Base-by-base conservation (phyloP, 1,140 invertebrate genomes). In the Saccostrea cuccullata region DNA sequence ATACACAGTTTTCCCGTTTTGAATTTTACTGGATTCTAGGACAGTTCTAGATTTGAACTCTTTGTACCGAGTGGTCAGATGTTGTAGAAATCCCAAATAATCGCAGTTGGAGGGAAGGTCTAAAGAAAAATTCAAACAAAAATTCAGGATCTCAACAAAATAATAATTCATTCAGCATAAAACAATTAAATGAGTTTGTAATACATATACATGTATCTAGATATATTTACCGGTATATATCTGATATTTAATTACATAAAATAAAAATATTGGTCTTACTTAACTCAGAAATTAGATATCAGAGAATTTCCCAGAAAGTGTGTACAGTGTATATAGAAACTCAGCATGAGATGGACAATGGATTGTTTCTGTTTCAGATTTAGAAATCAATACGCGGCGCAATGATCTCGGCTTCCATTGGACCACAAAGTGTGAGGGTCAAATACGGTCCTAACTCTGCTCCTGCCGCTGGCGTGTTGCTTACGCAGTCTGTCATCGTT, bases 11-110 rank as follows among this genome's bases (percentile, higher is more conserved):
- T 77, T 30, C 26, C 70, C 26, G 23, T 36, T 15, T 8, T 26
- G 70, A 26, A 3, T 12, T 77, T 17, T 36, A 30, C 1, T 26
- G 23, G 9, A 11, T 15, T 0, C 12, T 12, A 15, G 15, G 4
- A 30, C 70, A 5, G 8, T 13, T 30, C 11, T 4, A 17, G 23
- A 15, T 30, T 77, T 77, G 13, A 15, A 4, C 70, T 11, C 13
- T 36, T 30, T 26, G 11, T 40, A 30, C 26, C 4, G 26, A n/a
- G n/a, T 17, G 13, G 26, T 15, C 2, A 77, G 70, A 77, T 77
- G 70, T 36, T 77, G 23, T 26, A 77, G 23, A 77, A 30, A 77
- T 77, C 70, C 70, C 3, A 36, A 77, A 30, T 77, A 77, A 77
- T 77, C 70, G 13, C 70, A 77, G 11, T 36, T 26, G 3, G 70